These are phyloP conservation scores for Oncorhynchus clarkii DNA, from an alignment of 2,113 vertebrate genomes.

Conservation along the genomic window DNA sequence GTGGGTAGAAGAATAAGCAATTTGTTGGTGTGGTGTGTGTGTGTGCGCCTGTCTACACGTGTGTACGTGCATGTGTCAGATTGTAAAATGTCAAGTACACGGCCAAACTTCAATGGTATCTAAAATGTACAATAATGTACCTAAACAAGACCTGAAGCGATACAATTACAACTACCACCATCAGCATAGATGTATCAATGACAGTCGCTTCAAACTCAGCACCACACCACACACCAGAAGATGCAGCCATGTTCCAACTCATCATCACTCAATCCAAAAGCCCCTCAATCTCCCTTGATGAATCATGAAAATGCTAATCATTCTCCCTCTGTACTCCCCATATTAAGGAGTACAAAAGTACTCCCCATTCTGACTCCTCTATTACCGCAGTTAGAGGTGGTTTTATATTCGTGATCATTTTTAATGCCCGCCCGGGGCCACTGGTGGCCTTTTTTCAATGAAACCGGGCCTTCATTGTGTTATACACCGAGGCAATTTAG, in stretches of 20 bases:
- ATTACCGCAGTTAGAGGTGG: conserved; percentile 48
- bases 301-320: background rate
- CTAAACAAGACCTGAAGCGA: background rate
- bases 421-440: conserved; percentile 59
- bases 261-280: background rate
- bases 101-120: background rate
- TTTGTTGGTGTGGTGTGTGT: background rate
- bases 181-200: background rate
- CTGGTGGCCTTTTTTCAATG: conserved; percentile 48
- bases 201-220: background rate
- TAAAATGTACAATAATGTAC: background rate
- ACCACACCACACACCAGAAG: background rate
- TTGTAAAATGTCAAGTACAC: no score
- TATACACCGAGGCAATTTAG: conserved; percentile 43
- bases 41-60: background rate
- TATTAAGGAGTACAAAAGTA: background rate
- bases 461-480: conserved; percentile 32
- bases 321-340: background rate
- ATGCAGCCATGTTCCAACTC: background rate
- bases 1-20: background rate
- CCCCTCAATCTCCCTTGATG: background rate
- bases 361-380: conserved; percentile 41
- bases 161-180: background rate
- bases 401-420: conserved; percentile 61
- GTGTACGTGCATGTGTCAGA: background rate